A percentile compares a stretch with the other conserved stretches of the same genome.
Conservation (phyloP, 2,797 vertebrate genomes). For the Typhlichthys eigenmanni region DNA sequence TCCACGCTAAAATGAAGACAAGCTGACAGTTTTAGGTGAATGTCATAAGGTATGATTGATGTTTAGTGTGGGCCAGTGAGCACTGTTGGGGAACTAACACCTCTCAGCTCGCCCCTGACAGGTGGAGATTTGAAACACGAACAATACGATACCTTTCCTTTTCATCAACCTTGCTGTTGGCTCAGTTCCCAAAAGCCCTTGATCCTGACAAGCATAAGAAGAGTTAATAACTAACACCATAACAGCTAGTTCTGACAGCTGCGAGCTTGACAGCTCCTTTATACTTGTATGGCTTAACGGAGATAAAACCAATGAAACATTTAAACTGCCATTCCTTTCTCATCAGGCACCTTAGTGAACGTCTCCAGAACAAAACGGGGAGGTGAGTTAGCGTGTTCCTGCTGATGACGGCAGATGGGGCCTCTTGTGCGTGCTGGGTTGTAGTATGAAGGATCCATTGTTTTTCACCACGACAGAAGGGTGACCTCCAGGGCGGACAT, state of each 20-base stretch:
- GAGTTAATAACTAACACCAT: not conserved
- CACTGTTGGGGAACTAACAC: constrained; percentile 17
- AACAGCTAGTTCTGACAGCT: constrained; percentile 7
- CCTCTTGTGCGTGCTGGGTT: not conserved
- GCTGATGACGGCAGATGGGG: not conserved
- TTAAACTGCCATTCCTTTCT: constrained; percentile 2
- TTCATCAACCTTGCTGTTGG: constrained; percentile 25
- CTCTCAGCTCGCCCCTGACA: constrained; percentile 21
- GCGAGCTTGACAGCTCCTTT: constrained; percentile 4
- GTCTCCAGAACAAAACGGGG: not conserved
- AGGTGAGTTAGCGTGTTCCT: not conserved
- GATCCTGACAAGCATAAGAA: constrained; percentile 14
- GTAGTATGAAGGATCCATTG: constrained; percentile 5
- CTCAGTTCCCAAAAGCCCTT: constrained; percentile 3
- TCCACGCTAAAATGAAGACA: no score
- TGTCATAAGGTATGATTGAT: not conserved
- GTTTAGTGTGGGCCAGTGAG: constrained; percentile 4
- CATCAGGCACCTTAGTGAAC: not conserved
- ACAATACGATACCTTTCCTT: constrained; percentile 15
- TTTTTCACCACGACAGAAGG: constrained; percentile 3
- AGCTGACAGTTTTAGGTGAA: constrained; percentile 1
- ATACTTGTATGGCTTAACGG: not conserved
- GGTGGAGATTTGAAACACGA: constrained; percentile 27
- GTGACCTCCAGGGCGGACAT: constrained; percentile 24
- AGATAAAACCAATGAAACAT: constrained; percentile 2